Evolutionary conservation across 2,113 vertebrate genomes (phyloP).

Genomic region (Trichomycterus rosablanca): DNA sequence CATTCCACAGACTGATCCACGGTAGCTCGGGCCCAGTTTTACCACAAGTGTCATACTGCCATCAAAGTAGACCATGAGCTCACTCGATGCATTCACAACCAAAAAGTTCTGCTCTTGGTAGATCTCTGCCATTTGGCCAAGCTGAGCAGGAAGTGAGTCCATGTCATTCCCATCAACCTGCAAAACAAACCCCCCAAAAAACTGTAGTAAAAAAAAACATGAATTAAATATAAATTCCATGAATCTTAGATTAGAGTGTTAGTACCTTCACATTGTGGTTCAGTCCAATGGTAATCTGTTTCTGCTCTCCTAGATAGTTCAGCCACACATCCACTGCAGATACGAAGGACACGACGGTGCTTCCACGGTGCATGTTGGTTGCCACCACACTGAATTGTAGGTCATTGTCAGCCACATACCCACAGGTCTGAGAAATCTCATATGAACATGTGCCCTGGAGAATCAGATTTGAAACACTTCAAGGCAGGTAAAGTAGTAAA

Average conservation of each 20-base stretch:
- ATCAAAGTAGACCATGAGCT: slow-evolving; percentile 56
- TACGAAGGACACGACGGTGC: slow-evolving; percentile 55
- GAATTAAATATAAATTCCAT: too few relatives aligned
- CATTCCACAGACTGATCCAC: slow-evolving; percentile 53
- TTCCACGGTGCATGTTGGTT: slow-evolving; percentile 57
- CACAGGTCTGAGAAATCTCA: slow-evolving; percentile 53
- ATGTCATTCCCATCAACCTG: slow-evolving; percentile 53
- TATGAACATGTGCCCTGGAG: too few relatives aligned
- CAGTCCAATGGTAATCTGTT: too few relatives aligned
- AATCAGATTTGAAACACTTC: too few relatives aligned
- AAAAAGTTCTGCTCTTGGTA: slow-evolving; percentile 40
- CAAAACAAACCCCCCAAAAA: too few relatives aligned
- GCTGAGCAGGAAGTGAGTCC: slow-evolving; percentile 27
- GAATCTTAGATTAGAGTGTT: too few relatives aligned
- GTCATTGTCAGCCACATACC: too few relatives aligned
- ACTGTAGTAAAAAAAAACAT: too few relatives aligned
- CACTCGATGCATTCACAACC: slow-evolving; percentile 37
- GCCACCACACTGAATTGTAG: slow-evolving; percentile 55
- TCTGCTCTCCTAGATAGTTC: too few relatives aligned
- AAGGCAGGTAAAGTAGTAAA: too few relatives aligned
- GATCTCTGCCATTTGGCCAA: slow-evolving; percentile 41
- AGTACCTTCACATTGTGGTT: too few relatives aligned
- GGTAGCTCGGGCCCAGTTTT: slow-evolving; percentile 25
- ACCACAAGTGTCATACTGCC: slow-evolving; percentile 52
- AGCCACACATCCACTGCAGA: too few relatives aligned